Conservation (phyloP, 1,140 invertebrate genomes). For the Camponotus pennsylvanicus region DNA sequence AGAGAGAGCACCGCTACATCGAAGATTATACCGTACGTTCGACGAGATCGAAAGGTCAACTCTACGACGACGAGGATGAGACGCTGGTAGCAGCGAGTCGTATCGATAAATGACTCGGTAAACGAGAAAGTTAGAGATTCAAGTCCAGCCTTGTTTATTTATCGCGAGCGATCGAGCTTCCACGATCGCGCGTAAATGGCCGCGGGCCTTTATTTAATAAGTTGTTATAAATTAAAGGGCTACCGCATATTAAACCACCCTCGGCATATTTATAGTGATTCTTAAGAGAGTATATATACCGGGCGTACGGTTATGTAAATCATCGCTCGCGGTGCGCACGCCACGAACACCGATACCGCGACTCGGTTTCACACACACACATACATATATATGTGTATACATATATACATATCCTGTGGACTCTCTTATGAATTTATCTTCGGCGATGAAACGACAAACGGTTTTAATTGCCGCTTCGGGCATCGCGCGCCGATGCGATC, state of each 20-base stretch:
- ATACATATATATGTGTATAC: too few relatives aligned
- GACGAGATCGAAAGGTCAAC: background rate
- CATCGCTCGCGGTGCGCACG: conserved; percentile 53
- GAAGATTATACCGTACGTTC: background rate
- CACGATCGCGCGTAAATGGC: conserved; percentile 69
- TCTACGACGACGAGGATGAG: background rate
- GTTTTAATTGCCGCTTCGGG: conserved; percentile 78
- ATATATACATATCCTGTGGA: background rate
- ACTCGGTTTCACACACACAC: conserved; percentile 3
- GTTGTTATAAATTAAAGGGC: conserved; percentile 82
- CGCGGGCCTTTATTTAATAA: conserved; percentile 81
- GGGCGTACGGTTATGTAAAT: conserved; percentile 72
- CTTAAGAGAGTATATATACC: conserved; percentile 65
- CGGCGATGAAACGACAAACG: conserved; percentile 76
- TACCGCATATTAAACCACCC: conserved; percentile 81
- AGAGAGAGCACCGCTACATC: conserved; percentile 3
- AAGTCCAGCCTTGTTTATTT: conserved; percentile 69
- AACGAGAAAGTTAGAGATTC: conserved; percentile 53
- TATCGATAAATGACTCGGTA: conserved; percentile 61
- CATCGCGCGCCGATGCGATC: conserved; percentile 53
- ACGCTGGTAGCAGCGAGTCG: conserved; percentile 1
- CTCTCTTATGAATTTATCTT: conserved; percentile 76
- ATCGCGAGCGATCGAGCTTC: conserved; percentile 69
- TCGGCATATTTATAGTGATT: conserved; percentile 80
- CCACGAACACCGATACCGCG: background rate